phyloP scores from a whole-genome alignment of 2,888 invertebrate species.

The Pegoplata infirma region DNA sequence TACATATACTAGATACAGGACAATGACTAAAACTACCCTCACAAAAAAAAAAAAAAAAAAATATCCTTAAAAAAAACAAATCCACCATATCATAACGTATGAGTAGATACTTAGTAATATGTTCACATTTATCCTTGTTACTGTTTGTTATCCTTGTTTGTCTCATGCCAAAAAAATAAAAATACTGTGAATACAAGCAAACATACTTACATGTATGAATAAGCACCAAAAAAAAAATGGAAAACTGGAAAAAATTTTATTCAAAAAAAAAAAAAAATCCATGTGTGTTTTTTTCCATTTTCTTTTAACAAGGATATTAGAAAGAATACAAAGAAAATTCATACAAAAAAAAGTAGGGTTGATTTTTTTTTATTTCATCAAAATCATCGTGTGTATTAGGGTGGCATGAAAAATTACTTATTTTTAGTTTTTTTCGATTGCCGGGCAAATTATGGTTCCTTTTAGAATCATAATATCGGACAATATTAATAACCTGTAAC shows the following conservation, averaged over 20 bases:
- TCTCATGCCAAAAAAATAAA: constrained; percentile 22
- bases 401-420: no score
- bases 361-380: constrained; percentile 6
- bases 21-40: constrained; percentile 49
- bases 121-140: constrained; percentile 43
- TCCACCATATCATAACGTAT: neutral
- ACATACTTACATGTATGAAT: no score
- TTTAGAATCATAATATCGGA: no score
- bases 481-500: no score
- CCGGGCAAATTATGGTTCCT: no score
- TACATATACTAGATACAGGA: neutral
- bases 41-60: neutral
- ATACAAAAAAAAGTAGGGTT: constrained; percentile 29
- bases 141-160: constrained; percentile 52
- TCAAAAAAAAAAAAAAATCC: constrained; percentile 3
- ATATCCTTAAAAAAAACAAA: neutral
- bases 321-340: neutral
- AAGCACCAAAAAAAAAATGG: constrained; percentile 34
- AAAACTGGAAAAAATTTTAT: constrained; percentile 27
- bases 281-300: neutral
- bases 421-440: no score
- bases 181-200: constrained; percentile 24
- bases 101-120: neutral
- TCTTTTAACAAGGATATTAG: constrained; percentile 8
- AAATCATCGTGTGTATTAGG: neutral